Base-by-base conservation (phyloP, 2,888 invertebrate species). In the Didymodactylos carnosus region DNA sequence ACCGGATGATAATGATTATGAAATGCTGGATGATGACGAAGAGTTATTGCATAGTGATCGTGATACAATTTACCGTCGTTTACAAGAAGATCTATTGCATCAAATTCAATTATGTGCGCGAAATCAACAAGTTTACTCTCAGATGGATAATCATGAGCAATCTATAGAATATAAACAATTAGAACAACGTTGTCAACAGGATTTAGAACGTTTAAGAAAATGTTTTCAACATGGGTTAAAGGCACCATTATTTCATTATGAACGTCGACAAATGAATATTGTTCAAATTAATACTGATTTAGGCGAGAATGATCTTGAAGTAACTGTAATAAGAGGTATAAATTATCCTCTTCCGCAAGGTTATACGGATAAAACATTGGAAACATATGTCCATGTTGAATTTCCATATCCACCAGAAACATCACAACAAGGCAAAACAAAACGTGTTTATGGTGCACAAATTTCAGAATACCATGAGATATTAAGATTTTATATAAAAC, bases 361-460 rank as follows among this genome's bases (percentile, higher is more conserved):
- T 69, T 84, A 88, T 72, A 89, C 90, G 82, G 89, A 91, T 0
- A 90, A 90, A 80, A 92, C 94, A 76, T 87, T 92, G 39, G 93
- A 94, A 80, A 93, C 94, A 0, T 95, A 91, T 80, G 90, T 97
- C 19, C 91, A 90, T 81, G 89, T 90, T 80, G 94, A 94, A 80
- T 91, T 95, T 82, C 94, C 94, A 0, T 92, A 88, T 83, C 93
- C 93, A 29, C 88, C 88, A 81, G 62, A 62, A 62, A 62, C 62
- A 14, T 35, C 62, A 19, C 62, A 62, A 62, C 16, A 16, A n/a
- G 62, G 7, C 11, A 16, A n/a, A 2, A 62, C 62, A n/a, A 29
- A 35, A 35, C 62, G 35, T n/a, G 14, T 35, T 16, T 19, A 11
- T n/a, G 62, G 62, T n/a, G 29, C 62, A 8, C 10, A 7, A 2